A percentile compares a stretch with the other conserved stretches of the same genome.
Evolutionary conservation across 2,888 invertebrate species (phyloP).

Genomic region (Cosmia pyralina): DNA sequence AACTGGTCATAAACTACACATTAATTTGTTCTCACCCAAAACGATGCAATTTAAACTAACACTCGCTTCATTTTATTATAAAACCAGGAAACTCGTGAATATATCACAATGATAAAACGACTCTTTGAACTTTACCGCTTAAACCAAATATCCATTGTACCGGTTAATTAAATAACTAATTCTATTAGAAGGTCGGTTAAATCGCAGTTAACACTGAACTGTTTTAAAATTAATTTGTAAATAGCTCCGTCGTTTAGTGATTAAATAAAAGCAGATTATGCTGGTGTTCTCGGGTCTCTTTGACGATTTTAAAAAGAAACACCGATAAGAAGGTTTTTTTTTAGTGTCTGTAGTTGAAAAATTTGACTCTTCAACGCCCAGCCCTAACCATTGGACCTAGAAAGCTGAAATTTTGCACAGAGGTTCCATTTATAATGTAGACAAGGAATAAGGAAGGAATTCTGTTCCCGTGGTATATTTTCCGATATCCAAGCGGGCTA

Average conservation of each 20-base stretch:
- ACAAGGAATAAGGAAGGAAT: too few species aligned
- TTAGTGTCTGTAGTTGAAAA: not conserved
- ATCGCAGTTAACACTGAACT: conserved; percentile 21
- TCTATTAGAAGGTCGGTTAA: conserved; percentile 18
- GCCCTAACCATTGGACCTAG: too few species aligned
- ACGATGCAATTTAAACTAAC: not conserved
- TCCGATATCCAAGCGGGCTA: too few species aligned
- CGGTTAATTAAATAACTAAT: conserved; percentile 41
- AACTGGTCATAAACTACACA: not conserved
- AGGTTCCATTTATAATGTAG: too few species aligned
- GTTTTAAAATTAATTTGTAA: conserved; percentile 20
- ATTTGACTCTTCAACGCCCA: too few species aligned
- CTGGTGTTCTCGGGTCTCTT: not conserved
- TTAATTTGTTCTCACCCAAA: not conserved
- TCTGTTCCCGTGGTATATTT: too few species aligned
- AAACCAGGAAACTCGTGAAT: conserved; percentile 9
- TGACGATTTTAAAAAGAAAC: not conserved
- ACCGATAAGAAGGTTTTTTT: too few species aligned
- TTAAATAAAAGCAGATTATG: not conserved
- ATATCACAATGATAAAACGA: conserved; percentile 8
- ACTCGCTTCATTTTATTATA: not conserved
- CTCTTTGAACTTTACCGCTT: conserved; percentile 9
- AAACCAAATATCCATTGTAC: conserved; percentile 11
- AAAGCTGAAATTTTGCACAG: too few species aligned
- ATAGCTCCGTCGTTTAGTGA: not conserved